Percentiles rank a stretch among this genome's conserved stretches.
Evolutionary conservation across 2,797 vertebrate genomes (phyloP).

Genomic region (Spinus pinus): DNA sequence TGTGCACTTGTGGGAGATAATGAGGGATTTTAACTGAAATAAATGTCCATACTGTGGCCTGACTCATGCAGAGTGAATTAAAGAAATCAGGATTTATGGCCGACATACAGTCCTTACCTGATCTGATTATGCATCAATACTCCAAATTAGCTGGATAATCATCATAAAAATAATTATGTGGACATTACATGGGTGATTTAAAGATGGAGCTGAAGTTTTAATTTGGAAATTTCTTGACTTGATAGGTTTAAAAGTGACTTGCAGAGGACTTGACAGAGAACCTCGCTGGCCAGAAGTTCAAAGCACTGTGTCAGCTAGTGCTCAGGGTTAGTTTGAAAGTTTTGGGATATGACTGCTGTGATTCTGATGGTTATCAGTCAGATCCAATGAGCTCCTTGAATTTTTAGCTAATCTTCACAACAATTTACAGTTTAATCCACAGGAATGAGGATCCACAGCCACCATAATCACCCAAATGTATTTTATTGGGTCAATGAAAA

Average conservation of each 20-base stretch:
- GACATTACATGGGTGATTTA: not conserved
- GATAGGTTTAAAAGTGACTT: not conserved
- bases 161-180: not conserved
- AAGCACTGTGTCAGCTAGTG: not conserved
- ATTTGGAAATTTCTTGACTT: not conserved
- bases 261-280: not conserved
- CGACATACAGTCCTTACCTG: not conserved
- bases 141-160: not conserved
- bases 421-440: not conserved
- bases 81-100: conserved; percentile 21
- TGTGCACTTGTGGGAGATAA: not conserved
- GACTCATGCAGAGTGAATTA: not conserved
- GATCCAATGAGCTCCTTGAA: not conserved
- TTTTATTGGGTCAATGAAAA: not conserved
- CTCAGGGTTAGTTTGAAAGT: not conserved
- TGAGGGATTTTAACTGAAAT: not conserved
- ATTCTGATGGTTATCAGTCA: not conserved
- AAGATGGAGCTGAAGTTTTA: not conserved
- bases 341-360: not conserved
- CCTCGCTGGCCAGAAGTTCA: not conserved
- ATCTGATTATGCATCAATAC: not conserved
- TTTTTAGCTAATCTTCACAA: not conserved
- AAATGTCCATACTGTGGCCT: not conserved
- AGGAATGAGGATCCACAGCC: not conserved
- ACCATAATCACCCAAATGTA: not conserved